A percentile compares a stretch with the other conserved stretches of the same genome.
Evolutionary conservation across 2,113 vertebrate genomes (phyloP).

Genomic region (Aramus guarauna): DNA sequence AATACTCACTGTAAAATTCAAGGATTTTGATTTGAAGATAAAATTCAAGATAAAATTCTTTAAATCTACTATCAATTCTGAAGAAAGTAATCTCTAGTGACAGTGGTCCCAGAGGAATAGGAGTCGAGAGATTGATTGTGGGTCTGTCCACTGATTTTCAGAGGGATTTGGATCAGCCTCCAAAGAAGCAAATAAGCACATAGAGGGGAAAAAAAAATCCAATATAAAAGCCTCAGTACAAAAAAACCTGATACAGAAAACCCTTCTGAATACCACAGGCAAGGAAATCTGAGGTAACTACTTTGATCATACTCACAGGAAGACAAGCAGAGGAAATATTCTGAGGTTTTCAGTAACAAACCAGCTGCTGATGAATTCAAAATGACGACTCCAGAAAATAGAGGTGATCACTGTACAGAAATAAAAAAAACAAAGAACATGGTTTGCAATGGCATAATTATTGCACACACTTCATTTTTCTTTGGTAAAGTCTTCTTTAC

Average conservation of each 20-base stretch:
- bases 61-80: background rate
- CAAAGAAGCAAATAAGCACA: background rate
- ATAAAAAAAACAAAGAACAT: background rate
- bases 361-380: background rate
- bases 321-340: slow-evolving; percentile 13
- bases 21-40: background rate
- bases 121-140: background rate
- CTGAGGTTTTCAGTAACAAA: background rate
- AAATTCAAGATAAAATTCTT: background rate
- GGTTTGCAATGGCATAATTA: background rate
- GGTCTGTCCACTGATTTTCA: background rate
- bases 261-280: background rate
- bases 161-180: background rate
- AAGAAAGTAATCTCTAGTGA: background rate
- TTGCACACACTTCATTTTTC: background rate
- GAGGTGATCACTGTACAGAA: background rate
- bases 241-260: background rate
- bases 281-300: background rate
- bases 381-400: background rate
- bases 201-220: fast-evolving
- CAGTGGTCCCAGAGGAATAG: background rate
- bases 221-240: background rate
- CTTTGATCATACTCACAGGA: slow-evolving; percentile 58
- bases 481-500: background rate
- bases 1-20: background rate